Percentiles rank a stretch among this genome's conserved stretches.
Evolutionary conservation across 2,113 vertebrate species (phyloP).

Genomic region (Zingel zingel): DNA sequence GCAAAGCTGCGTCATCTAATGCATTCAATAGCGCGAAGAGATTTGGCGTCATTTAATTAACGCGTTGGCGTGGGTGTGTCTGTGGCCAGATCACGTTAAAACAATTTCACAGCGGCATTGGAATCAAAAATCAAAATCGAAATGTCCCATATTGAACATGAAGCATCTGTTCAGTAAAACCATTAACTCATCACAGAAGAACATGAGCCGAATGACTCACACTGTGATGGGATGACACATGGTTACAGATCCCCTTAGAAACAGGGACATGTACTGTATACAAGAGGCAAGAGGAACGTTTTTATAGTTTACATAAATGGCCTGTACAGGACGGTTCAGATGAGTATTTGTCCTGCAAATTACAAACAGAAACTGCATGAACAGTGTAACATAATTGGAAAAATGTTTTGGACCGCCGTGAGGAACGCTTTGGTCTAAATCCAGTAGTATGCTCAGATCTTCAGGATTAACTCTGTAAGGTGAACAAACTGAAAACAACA

Average conservation of each 20-base stretch:
- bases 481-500: background rate
- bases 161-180: background rate
- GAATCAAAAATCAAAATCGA: too few relatives aligned
- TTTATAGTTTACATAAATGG: background rate
- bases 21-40: constrained; percentile 37
- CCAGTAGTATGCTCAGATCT: background rate
- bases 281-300: background rate
- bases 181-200: background rate
- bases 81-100: constrained; percentile 6
- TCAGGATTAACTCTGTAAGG: background rate
- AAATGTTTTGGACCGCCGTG: background rate
- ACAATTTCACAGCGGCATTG: constrained; percentile 21
- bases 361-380: background rate
- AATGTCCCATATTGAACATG: background rate
- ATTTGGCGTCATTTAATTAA: constrained; percentile 53
- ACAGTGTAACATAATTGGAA: background rate
- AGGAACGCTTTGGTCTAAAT: background rate
- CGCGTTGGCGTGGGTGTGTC: background rate
- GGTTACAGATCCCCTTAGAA: background rate
- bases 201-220: background rate
- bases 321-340: background rate
- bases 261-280: too few relatives aligned
- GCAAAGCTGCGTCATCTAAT: constrained; percentile 30
- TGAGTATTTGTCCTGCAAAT: background rate
- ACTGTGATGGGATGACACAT: background rate